These are phyloP conservation scores for Archilochus colubris DNA, from an alignment of 2,113 vertebrate species.

Conservation along the genomic window DNA sequence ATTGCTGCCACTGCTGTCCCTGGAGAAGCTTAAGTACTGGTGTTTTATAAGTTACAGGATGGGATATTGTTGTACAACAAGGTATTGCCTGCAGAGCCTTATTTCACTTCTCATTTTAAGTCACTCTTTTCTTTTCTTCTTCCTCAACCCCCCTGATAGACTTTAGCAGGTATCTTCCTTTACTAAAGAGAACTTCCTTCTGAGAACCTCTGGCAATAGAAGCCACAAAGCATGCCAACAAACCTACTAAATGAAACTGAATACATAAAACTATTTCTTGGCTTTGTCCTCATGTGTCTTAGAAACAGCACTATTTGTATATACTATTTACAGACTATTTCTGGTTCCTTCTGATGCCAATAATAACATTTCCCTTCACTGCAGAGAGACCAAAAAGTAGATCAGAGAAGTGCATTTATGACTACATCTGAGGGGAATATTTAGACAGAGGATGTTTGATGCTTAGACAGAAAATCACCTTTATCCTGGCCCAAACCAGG, in stretches of 20 bases:
- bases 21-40: background rate
- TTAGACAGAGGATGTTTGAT: background rate
- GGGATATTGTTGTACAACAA: background rate
- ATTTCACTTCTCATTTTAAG: background rate
- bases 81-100: background rate
- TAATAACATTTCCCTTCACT: background rate
- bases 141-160: background rate
- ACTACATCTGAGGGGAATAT: background rate
- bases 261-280: background rate
- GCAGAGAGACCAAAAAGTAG: background rate
- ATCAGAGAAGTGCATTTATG: background rate
- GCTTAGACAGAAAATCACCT: too few species aligned
- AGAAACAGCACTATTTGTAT: background rate
- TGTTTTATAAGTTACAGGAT: background rate
- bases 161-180: background rate
- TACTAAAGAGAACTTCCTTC: background rate
- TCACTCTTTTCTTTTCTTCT: background rate
- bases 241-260: background rate
- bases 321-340: background rate
- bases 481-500: too few species aligned
- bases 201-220: background rate
- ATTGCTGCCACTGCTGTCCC: background rate
- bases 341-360: background rate
- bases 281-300: background rate
- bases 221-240: background rate